These are phyloP conservation scores for Pristionchus entomophagus DNA, from an alignment of 2,888 invertebrate species.

Conservation along the genomic window DNA sequence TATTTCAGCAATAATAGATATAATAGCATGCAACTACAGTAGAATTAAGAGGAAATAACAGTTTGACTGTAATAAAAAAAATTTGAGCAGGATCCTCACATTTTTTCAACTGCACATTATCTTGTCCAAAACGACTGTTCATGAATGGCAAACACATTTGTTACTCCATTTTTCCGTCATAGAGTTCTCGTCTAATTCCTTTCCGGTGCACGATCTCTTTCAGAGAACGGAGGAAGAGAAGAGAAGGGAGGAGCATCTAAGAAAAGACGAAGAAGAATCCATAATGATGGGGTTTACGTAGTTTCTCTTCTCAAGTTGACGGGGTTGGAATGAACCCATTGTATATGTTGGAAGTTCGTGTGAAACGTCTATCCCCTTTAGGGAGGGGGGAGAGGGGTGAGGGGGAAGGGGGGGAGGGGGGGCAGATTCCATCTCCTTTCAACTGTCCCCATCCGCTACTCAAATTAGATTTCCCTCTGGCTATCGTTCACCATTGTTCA, in stretches of 20 bases:
- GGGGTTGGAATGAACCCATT: not conserved
- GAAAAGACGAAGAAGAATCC: constrained; percentile 29
- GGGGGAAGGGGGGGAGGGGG: not conserved
- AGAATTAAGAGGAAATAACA: no score
- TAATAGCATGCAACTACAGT: no score
- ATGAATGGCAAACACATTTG: not conserved
- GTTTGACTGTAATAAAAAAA: no score
- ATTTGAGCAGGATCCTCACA: no score
- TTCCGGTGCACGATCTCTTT: not conserved
- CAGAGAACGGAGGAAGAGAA: not conserved
- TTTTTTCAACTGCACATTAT: no score
- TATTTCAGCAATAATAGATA: no score
- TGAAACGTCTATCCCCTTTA: not conserved
- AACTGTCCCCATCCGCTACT: constrained; percentile 6
- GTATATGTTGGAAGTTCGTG: constrained; percentile 9
- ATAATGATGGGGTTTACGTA: constrained; percentile 32
- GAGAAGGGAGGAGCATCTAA: constrained; percentile 16
- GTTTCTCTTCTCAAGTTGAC: not conserved
- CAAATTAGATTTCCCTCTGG: not conserved
- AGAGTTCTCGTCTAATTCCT: not conserved
- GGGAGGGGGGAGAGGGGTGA: not conserved
- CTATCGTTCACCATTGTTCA: constrained; percentile 13
- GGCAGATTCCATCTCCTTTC: not conserved
- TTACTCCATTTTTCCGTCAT: not conserved
- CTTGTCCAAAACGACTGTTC: no score